phyloP scores from a whole-genome alignment of 2,113 vertebrate species.

The Grantiella picta region DNA sequence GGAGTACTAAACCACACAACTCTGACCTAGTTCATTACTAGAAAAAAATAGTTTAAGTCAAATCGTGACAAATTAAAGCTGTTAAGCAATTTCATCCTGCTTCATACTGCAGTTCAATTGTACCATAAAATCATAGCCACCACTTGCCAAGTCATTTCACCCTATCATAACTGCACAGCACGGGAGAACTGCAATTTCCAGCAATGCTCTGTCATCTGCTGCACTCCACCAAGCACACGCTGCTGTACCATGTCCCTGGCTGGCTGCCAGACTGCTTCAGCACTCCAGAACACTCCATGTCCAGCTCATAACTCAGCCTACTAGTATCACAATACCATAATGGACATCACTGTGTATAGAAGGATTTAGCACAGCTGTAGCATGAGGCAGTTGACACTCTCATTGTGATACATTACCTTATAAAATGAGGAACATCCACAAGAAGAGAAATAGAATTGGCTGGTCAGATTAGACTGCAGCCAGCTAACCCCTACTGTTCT shows the following conservation, averaged over 20 bases:
- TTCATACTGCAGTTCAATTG: neutral
- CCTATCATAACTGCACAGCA: conserved; percentile 6
- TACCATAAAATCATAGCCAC: conserved; percentile 34
- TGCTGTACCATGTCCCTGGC: neutral
- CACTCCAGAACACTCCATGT: neutral
- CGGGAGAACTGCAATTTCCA: neutral
- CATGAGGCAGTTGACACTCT: conserved; percentile 4
- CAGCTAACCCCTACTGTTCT: neutral
- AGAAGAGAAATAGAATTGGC: neutral
- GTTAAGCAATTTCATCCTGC: conserved; percentile 34
- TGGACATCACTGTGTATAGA: conserved; percentile 37
- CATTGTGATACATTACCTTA: conserved; percentile 4
- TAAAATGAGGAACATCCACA: conserved; percentile 10
- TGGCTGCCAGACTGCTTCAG: neutral
- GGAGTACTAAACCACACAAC: neutral
- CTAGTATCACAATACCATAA: neutral
- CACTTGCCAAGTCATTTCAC: conserved; percentile 40
- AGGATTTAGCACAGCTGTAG: conserved; percentile 49
- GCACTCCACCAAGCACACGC: conserved; percentile 14
- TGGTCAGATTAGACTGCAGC: neutral
- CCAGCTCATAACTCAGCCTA: conserved; percentile 25
- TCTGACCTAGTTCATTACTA: neutral
- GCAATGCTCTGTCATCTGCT: conserved; percentile 7
- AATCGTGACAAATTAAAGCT: conserved; percentile 32
- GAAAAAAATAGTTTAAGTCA: conserved; percentile 21